These are phyloP conservation scores for Peromyscus californicus DNA, from an alignment of 2,113 vertebrate species.

Conservation along the genomic window DNA sequence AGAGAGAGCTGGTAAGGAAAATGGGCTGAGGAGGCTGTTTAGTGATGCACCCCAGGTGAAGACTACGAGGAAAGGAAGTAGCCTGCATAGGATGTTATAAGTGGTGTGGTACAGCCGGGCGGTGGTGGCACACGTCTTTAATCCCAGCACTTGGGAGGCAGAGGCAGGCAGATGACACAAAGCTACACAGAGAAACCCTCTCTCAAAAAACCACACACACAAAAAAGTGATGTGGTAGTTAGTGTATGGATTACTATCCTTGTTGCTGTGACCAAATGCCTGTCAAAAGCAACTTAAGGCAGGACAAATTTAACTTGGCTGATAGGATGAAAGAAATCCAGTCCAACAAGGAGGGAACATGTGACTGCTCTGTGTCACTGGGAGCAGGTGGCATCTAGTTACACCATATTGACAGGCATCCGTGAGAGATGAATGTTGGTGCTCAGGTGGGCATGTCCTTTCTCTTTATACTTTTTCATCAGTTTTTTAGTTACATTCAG, in stretches of 20 bases:
- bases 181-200: too few species aligned
- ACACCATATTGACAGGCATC: neutral
- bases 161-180: too few species aligned
- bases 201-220: too few species aligned
- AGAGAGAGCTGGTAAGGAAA: neutral
- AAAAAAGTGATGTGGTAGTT: too few species aligned
- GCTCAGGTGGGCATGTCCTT: neutral
- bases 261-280: neutral
- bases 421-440: neutral
- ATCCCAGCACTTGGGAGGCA: too few species aligned
- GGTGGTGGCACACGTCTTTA: too few species aligned
- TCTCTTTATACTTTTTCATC: neutral
- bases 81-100: neutral
- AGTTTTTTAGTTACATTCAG: neutral
- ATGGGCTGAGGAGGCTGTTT: neutral
- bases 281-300: neutral
- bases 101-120: neutral
- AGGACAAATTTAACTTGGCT: neutral
- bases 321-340: neutral
- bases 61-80: neutral
- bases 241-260: too few species aligned
- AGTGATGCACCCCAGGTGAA: neutral
- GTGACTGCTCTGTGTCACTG: neutral
- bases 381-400: neutral
- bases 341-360: neutral